A percentile compares a stretch with the other conserved stretches of the same genome.
Evolutionary conservation across 2,888 invertebrate species (phyloP).

Genomic region (Entomobrya proxima): DNA sequence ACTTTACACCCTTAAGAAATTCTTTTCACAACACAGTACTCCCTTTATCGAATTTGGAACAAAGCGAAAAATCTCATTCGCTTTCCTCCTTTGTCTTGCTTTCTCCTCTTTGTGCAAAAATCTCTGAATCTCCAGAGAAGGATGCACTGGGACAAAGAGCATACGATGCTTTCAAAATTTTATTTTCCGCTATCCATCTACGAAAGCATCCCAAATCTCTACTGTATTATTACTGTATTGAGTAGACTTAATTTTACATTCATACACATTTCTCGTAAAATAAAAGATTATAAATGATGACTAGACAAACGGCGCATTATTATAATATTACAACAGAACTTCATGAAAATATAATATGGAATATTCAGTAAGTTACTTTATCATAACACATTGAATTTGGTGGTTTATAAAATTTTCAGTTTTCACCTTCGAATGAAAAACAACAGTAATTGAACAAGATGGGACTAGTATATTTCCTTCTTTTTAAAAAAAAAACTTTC

Average conservation of each 20-base stretch:
- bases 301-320: too few relatives aligned
- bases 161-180: background rate
- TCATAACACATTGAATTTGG: too few relatives aligned
- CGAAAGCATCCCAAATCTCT: background rate
- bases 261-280: too few relatives aligned
- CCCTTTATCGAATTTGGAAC: slow-evolving; percentile 22
- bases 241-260: background rate
- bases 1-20: slow-evolving; percentile 41
- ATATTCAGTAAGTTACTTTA: too few relatives aligned
- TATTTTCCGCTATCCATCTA: background rate
- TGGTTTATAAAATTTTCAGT: too few relatives aligned
- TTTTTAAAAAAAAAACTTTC: too few relatives aligned
- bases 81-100: background rate
- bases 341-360: too few relatives aligned
- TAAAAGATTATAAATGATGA: too few relatives aligned
- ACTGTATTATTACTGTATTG: background rate
- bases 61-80: slow-evolving; percentile 23
- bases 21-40: background rate
- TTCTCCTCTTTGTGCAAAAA: background rate
- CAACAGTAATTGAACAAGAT: too few relatives aligned
- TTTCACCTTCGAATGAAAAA: too few relatives aligned
- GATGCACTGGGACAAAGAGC: background rate
- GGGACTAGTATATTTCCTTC: too few relatives aligned
- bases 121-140: background rate
- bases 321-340: too few relatives aligned